These are phyloP conservation scores for Struthidea cinerea DNA, from an alignment of 2,113 vertebrate genomes.

Conservation along the genomic window DNA sequence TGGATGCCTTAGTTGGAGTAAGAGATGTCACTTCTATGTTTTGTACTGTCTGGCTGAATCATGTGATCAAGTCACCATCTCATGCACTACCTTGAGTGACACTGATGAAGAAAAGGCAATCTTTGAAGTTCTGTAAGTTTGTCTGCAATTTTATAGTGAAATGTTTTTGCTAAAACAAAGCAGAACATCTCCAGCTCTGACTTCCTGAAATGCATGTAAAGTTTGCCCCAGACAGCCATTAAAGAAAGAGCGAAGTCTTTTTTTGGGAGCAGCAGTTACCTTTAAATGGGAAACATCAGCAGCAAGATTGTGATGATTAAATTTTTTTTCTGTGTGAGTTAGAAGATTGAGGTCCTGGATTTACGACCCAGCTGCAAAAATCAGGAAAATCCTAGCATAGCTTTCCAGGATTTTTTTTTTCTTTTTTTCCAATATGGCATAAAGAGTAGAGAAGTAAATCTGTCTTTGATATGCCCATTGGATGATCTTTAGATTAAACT, in stretches of 20 bases:
- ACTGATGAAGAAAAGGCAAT: background rate
- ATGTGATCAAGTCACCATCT: background rate
- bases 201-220: background rate
- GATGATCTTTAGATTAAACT: background rate
- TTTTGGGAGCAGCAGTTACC: background rate
- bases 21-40: background rate
- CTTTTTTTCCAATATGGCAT: background rate
- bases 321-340: background rate
- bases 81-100: background rate
- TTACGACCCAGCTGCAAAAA: background rate
- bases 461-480: background rate
- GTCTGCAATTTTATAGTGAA: background rate
- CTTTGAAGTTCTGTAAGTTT: background rate
- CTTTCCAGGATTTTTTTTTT: background rate
- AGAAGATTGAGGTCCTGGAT: background rate
- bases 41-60: background rate
- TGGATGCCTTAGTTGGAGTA: background rate
- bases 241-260: background rate
- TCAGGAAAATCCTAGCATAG: accelerated
- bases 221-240: accelerated
- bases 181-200: background rate
- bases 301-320: background rate
- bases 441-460: background rate
- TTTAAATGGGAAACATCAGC: background rate
- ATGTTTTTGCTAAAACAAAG: background rate